Evolutionary conservation across 2,888 invertebrate species (phyloP).

Genomic region (Xestia ashworthii): DNA sequence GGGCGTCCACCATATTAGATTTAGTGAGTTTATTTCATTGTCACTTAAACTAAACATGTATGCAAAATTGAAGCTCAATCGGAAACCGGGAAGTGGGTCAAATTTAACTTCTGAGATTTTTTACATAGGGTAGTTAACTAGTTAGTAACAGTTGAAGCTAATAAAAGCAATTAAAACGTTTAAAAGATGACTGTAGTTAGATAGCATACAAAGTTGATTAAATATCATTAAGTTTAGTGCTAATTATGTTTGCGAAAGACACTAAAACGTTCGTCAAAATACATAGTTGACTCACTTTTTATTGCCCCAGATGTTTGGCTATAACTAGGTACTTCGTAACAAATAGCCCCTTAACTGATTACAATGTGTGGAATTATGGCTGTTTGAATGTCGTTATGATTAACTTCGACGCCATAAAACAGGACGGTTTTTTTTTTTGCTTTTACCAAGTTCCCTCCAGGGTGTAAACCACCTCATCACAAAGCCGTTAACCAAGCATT

Average conservation of each 20-base stretch:
- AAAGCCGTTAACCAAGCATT: too few relatives aligned
- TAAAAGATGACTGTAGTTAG: neutral
- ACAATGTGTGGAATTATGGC: constrained; percentile 34
- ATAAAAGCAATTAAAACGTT: too few relatives aligned
- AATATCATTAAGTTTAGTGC: neutral
- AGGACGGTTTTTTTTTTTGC: neutral
- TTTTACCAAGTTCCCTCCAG: neutral
- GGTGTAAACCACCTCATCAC: too few relatives aligned
- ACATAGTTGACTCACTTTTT: constrained; percentile 17
- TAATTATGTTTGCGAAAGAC: neutral
- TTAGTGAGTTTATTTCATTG: too few relatives aligned
- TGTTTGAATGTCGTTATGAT: constrained; percentile 23
- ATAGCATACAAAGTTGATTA: neutral
- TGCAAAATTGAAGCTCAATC: too few relatives aligned
- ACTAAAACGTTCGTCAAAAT: constrained; percentile 20
- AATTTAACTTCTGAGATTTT: too few relatives aligned
- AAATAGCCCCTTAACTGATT: constrained; percentile 19
- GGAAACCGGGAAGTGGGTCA: too few relatives aligned
- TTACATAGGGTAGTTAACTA: too few relatives aligned
- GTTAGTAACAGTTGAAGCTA: too few relatives aligned
- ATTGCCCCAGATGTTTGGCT: constrained; percentile 44
- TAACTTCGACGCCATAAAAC: constrained; percentile 21
- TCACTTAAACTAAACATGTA: too few relatives aligned
- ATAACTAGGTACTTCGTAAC: constrained; percentile 19
- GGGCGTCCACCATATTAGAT: too few relatives aligned